phyloP scores from a whole-genome alignment of 2,888 invertebrate species.

The Drosophila falleni region DNA sequence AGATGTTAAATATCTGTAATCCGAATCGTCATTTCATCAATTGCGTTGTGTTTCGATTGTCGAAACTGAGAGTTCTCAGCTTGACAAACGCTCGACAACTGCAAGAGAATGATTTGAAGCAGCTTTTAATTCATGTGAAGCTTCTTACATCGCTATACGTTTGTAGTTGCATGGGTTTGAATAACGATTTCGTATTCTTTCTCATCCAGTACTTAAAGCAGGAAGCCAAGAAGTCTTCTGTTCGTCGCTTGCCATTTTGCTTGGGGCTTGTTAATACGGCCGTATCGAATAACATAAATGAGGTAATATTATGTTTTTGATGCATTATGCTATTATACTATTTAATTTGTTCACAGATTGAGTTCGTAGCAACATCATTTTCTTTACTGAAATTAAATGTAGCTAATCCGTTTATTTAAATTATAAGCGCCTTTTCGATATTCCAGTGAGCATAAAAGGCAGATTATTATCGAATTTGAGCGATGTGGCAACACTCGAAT shows the following conservation, averaged over 20 bases:
- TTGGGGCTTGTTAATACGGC: slow-evolving; percentile 12
- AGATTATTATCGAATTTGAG: neutral
- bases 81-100: slow-evolving; percentile 15
- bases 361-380: neutral
- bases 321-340: too few species aligned
- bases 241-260: slow-evolving; percentile 35
- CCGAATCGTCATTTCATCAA: slow-evolving; percentile 13
- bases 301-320: slow-evolving; percentile 11
- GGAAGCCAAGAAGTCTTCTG: neutral
- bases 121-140: slow-evolving; percentile 25
- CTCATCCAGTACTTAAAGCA: slow-evolving; percentile 3
- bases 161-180: slow-evolving; percentile 6
- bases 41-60: slow-evolving; percentile 13
- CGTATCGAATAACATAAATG: slow-evolving; percentile 6
- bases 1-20: slow-evolving; percentile 21
- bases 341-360: slow-evolving; percentile 1
- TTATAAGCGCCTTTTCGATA: neutral
- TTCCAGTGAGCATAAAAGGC: neutral
- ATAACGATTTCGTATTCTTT: slow-evolving; percentile 18
- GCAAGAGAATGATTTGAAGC: slow-evolving; percentile 13
- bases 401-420: neutral
- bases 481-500: slow-evolving; percentile 22
- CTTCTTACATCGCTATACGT: slow-evolving; percentile 20
- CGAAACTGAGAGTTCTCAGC: slow-evolving; percentile 18
- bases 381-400: neutral